phyloP scores from a whole-genome alignment of 2,888 invertebrate species.

The Acleris emargana region DNA sequence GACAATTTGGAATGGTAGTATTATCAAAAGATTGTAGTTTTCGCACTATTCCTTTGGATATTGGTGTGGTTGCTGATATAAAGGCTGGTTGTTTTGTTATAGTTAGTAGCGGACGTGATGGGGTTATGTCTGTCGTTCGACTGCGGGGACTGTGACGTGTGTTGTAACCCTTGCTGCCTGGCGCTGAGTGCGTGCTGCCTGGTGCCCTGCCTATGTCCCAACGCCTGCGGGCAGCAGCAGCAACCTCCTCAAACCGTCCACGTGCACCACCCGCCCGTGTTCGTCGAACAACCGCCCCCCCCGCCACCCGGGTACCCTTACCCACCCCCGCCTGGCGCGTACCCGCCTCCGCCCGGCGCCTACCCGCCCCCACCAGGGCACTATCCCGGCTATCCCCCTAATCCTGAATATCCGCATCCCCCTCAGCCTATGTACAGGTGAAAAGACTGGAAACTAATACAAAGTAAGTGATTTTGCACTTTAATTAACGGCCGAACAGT shows the following conservation, averaged over 20 bases:
- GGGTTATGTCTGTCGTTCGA: conserved; percentile 75
- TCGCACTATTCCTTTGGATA: too few species aligned
- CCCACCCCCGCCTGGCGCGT: conserved; percentile 55
- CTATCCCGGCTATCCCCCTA: conserved; percentile 43
- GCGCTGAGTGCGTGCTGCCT: conserved; percentile 74
- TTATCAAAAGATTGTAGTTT: background rate
- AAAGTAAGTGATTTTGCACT: conserved; percentile 44
- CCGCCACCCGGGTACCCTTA: conserved; percentile 41
- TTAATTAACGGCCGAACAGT: too few species aligned
- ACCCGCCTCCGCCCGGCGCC: conserved; percentile 39
- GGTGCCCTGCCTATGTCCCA: conserved; percentile 73
- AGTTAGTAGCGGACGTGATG: conserved; percentile 61
- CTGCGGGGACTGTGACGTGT: conserved; percentile 71
- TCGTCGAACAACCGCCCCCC: conserved; percentile 57
- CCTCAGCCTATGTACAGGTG: conserved; percentile 58
- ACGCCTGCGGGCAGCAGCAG: conserved; percentile 74
- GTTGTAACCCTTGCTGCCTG: conserved; percentile 75
- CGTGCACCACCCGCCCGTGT: conserved; percentile 65
- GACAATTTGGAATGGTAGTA: conserved; percentile 14
- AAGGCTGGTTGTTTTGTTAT: conserved; percentile 46
- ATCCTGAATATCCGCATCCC: conserved; percentile 42
- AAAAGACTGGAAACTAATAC: conserved; percentile 43
- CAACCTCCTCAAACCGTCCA: conserved; percentile 66
- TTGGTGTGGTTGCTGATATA: conserved; percentile 11
- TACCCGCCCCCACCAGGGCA: conserved; percentile 58